Percentiles rank a stretch among this genome's conserved stretches.
These are phyloP conservation scores for Oscheius onirici DNA, from an alignment of 2,888 invertebrate genomes.

Conservation along the genomic window DNA sequence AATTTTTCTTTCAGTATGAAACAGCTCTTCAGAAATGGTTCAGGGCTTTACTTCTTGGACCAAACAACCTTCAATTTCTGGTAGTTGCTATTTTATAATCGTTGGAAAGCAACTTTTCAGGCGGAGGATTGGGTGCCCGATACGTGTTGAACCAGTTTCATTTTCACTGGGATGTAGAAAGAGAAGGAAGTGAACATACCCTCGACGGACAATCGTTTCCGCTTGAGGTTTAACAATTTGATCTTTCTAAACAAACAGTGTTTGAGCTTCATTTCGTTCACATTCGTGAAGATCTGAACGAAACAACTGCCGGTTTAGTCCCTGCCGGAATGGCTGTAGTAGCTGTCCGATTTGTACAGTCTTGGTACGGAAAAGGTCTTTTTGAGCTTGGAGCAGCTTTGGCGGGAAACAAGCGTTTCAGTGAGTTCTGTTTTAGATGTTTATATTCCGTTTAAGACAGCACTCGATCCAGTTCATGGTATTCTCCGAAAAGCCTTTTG, in stretches of 20 bases:
- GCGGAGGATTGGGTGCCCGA: conserved; percentile 19
- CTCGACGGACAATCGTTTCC: background rate
- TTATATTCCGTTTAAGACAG: background rate
- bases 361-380: conserved; percentile 5
- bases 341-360: conserved; percentile 18
- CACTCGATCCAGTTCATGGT: background rate
- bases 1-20: conserved; percentile 5
- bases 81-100: background rate
- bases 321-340: conserved; percentile 22
- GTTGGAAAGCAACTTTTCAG: background rate
- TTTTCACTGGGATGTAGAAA: conserved; percentile 21
- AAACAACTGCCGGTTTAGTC: background rate
- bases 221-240: too few species aligned
- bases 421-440: too few species aligned
- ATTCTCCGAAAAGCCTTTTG: background rate
- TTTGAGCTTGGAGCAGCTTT: background rate
- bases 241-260: too few species aligned
- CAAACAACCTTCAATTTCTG: conserved; percentile 26
- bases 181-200: conserved; percentile 20
- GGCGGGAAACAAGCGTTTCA: background rate
- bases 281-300: conserved; percentile 18
- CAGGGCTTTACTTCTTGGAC: conserved; percentile 27
- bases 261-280: conserved; percentile 29
- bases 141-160: conserved; percentile 26
- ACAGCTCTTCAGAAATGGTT: conserved; percentile 18